Evolutionary conservation across 2,113 vertebrate species (phyloP), one percentile per base, ranked within the genome.

Genomic region (Pelvicachromis taeniatus): DNA sequence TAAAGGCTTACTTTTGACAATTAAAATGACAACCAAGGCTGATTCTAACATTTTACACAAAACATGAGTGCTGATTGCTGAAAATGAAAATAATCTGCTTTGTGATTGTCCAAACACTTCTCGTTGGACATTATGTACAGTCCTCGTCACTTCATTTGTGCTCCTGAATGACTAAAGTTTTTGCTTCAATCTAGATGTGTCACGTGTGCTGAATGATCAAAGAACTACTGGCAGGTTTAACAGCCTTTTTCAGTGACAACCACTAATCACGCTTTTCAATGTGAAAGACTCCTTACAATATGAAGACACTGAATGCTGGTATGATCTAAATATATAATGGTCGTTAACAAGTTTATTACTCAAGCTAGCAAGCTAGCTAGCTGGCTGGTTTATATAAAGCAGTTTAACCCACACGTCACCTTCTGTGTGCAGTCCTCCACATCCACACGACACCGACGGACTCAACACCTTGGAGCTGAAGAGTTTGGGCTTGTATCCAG

Each of bases 391-490:
- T 1, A 4, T 42, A 2, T 33, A 14, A 2, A 80, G 29, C 16
- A 3, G 8, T 4, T 16, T 7, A 26, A 55, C 9, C 1, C 1
- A 4, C 6, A 6, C 3, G 0, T 58, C 93, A 98, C 98, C 98
- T 86, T 99, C 97, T 2, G 98, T 99, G 92, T 99, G 98, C 55
- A 99, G 96, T 1, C 95, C 96, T 52, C 96, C 97, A 80, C 97
- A 97, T 38, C 96, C 96, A 85, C 97, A 99, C 11, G 97, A 96
- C 14, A 94, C 87, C 14, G 92, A 95, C 61, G 89, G 97, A 79
- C 88, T 89, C 19, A 85, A 73, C 6, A 89, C 21, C 19, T 85
- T 94, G 1, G 95, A 92, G 40, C 80, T 91, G 33, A 97, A 95
- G 54, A 97, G 88, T 54, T 92, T 94, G 1, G 96, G 91, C 75